Percentiles rank a stretch among this genome's conserved stretches.
Conservation (phyloP, 2,888 invertebrate species). For the Melinaea marsaeus region DNA sequence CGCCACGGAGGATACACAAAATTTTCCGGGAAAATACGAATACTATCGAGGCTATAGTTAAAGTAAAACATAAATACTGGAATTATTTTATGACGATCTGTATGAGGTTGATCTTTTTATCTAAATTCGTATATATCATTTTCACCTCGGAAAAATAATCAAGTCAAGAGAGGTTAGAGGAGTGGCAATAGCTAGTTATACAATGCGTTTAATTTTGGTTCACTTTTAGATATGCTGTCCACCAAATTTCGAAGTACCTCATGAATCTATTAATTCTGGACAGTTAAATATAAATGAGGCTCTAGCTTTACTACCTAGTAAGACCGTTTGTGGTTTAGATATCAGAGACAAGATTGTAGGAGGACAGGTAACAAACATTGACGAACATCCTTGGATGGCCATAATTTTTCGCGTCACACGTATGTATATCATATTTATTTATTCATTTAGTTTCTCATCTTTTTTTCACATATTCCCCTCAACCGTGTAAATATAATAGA, state of each 20-base stretch:
- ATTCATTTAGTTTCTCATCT: not conserved
- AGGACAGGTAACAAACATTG: constrained; percentile 77
- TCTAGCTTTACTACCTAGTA: constrained; percentile 53
- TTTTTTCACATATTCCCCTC: no score
- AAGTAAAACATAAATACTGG: no score
- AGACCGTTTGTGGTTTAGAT: constrained; percentile 72
- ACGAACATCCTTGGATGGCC: constrained; percentile 84
- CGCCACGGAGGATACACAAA: no score
- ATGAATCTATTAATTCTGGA: not conserved
- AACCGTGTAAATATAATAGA: no score
- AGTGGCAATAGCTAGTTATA: not conserved
- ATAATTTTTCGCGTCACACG: constrained; percentile 81
- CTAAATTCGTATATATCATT: no score
- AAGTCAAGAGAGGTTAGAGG: no score
- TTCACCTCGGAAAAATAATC: no score
- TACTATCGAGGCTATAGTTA: no score
- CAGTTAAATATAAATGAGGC: not conserved
- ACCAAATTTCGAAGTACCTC: not conserved
- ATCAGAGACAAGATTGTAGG: constrained; percentile 78
- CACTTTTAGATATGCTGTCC: constrained; percentile 77
- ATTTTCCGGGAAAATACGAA: no score
- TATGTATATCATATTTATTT: constrained; percentile 47
- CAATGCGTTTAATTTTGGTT: not conserved
- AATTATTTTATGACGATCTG: no score
- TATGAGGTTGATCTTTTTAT: no score